A percentile compares a stretch with the other conserved stretches of the same genome.
phyloP scores from a whole-genome alignment of 1,140 invertebrate species.

The Chironomus striatipennis region DNA sequence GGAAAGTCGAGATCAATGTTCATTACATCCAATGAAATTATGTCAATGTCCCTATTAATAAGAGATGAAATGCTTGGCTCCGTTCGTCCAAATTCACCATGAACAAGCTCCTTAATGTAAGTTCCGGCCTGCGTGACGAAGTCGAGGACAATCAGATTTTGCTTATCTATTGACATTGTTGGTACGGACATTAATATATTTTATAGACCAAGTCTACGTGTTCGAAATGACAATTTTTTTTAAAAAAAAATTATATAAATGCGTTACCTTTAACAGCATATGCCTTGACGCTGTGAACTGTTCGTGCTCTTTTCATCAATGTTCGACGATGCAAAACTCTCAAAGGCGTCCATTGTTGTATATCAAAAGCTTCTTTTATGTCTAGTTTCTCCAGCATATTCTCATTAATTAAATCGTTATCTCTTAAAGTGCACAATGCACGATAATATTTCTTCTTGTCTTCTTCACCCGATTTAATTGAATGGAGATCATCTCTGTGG shows the following conservation, averaged over 20 bases:
- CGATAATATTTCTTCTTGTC: conserved; percentile 75
- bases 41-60: conserved; percentile 60
- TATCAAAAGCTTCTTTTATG: conserved; percentile 44
- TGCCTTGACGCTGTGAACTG: conserved; percentile 54
- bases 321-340: conserved; percentile 77
- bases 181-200: conserved; percentile 21
- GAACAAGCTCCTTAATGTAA: conserved; percentile 95
- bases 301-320: conserved; percentile 52
- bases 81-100: conserved; percentile 88
- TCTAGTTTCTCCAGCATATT: conserved; percentile 48
- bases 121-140: conserved; percentile 86
- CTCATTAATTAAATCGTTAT: conserved; percentile 37
- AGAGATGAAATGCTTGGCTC: conserved; percentile 51
- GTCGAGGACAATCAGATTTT: conserved; percentile 53
- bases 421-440: conserved; percentile 57
- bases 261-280: conserved; percentile 37
- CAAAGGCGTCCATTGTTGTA: conserved; percentile 71
- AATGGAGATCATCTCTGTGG: conserved; percentile 50
- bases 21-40: conserved; percentile 59
- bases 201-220: too few relatives aligned
- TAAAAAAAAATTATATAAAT: not conserved
- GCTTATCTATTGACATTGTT: conserved; percentile 37
- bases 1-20: conserved; percentile 61
- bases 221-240: not conserved
- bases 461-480: conserved; percentile 80